A percentile compares a stretch with the other conserved stretches of the same genome.
phyloP scores from a whole-genome alignment of 2,797 vertebrate species.

The Phrynocephalus vlangalii region DNA sequence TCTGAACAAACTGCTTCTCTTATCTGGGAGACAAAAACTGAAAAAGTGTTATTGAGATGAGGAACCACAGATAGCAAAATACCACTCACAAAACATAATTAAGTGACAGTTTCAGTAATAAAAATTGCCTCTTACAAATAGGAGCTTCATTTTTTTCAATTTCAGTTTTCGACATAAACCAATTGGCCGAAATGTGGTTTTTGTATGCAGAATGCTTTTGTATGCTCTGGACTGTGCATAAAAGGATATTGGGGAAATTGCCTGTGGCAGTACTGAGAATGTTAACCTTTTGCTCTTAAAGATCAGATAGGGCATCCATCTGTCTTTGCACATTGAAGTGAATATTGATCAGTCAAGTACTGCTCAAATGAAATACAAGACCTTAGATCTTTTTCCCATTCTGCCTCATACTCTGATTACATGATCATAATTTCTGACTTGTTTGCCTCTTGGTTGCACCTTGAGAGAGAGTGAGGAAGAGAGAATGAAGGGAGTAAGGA shows the following conservation, averaged over 20 bases:
- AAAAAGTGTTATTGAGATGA: not conserved
- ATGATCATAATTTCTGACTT: not conserved
- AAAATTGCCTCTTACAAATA: not conserved
- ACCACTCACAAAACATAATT: not conserved
- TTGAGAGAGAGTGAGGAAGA: not conserved
- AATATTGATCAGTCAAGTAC: not conserved
- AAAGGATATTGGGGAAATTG: not conserved
- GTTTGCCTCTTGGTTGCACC: not conserved
- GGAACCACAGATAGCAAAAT: constrained; percentile 21
- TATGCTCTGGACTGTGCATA: not conserved
- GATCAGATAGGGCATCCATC: not conserved
- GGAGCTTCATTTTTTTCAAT: not conserved
- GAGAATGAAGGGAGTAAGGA: no score
- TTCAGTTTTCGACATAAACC: not conserved
- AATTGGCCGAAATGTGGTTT: not conserved
- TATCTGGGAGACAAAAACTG: not conserved
- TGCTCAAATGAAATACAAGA: not conserved
- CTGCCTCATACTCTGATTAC: not conserved
- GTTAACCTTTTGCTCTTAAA: constrained; percentile 15
- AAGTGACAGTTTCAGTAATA: not conserved
- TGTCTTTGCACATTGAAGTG: not conserved
- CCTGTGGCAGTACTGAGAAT: not conserved
- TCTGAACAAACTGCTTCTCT: not conserved
- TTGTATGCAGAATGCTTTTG: not conserved
- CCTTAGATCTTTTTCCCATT: not conserved